Evolutionary conservation across 2,888 invertebrate species (phyloP), one percentile per base, ranked within the genome.

Genomic region (Eupithecia centaureata): DNA sequence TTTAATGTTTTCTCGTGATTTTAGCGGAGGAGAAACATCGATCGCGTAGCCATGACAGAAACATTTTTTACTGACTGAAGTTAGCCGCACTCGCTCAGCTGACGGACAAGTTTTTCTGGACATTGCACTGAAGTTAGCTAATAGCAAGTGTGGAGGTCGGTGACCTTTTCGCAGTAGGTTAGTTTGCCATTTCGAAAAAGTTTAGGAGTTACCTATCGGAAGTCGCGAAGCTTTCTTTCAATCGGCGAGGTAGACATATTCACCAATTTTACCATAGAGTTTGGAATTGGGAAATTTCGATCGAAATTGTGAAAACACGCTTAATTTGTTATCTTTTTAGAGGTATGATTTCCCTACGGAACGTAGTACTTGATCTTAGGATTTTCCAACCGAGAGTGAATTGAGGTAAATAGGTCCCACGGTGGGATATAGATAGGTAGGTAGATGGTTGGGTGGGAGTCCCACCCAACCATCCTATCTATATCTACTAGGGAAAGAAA

Each of bases 1-100:
- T 88, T 86, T 85, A 81, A 85, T 85, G 86, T 89, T 91, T 91
- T 89, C 82, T 83, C 87, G 86, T 84, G 83, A 86, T 88, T 88
- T 90, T 85, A 87, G 79, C 84, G 82, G 82, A 82, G 81, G 80
- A 82, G 82, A 78, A 84, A 77, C 86, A 92, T 92, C 91, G 92
- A 92, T 92, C 91, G 90, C 82, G 87, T 74, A 84, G 91, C 92
- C 92, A 92, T 92, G 92, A 91, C 92, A 92, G 91, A 84, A 86
- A 83, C 82, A 82, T 83, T 89, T 87, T 90, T 87, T 80, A 87
- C 86, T 84, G 84, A 81, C 76, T 86, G 91, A 92, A 92, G 87
- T 87, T 79, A 73, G 88, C 80, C 59, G 77, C 84, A 77, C 65
- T 85, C 86, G 88, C 92, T 86, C 92, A 92, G 92, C 92, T 92